These are phyloP conservation scores for Leptinotarsa undecemlineata DNA, from an alignment of 1,140 invertebrate genomes.

Conservation along the genomic window DNA sequence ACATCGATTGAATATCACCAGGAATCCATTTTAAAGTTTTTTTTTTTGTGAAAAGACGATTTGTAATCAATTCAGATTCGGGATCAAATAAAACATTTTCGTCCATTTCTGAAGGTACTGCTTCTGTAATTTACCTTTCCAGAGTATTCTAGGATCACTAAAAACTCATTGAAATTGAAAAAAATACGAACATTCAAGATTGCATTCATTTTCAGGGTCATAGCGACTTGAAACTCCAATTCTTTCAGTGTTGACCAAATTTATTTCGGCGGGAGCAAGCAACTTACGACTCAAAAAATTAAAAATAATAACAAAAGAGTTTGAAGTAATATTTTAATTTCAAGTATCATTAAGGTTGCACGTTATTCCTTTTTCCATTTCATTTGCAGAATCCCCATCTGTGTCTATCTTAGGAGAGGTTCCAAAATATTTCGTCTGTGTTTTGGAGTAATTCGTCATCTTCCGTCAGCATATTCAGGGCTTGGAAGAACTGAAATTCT, in stretches of 20 bases:
- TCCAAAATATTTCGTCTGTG: not conserved
- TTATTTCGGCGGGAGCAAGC: not conserved
- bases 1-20: not conserved
- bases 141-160: too few relatives aligned
- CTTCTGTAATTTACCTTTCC: too few relatives aligned
- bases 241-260: not conserved
- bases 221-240: not conserved
- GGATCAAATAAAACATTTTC: too few relatives aligned
- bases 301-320: not conserved
- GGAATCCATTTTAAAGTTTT: not conserved
- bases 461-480: not conserved
- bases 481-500: not conserved
- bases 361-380: not conserved
- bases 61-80: too few relatives aligned
- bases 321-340: not conserved
- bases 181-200: too few relatives aligned
- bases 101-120: too few relatives aligned
- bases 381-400: not conserved
- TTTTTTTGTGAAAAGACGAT: too few relatives aligned
- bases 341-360: not conserved
- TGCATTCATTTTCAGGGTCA: too few relatives aligned
- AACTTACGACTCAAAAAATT: not conserved
- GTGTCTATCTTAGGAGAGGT: not conserved
- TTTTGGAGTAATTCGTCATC: not conserved
- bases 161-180: too few relatives aligned